Conservation (phyloP, 1,140 invertebrate species). For the Brachionus sp. region DNA sequence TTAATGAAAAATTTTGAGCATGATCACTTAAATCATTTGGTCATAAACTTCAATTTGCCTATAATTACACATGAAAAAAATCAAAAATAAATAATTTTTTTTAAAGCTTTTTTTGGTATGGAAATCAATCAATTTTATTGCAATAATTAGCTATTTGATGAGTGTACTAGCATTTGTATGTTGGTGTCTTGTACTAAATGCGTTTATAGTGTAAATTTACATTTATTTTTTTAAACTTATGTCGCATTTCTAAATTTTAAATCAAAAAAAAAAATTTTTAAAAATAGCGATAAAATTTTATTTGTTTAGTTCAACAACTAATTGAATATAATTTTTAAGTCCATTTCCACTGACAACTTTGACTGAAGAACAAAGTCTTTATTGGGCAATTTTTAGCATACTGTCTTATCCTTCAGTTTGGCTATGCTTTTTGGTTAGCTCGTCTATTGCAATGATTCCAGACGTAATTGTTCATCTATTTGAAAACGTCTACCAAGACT, state of each 20-base stretch:
- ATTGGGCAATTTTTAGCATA: slow-evolving; percentile 65
- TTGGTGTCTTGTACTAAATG: neutral
- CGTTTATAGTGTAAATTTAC: slow-evolving; percentile 33
- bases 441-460: slow-evolving; percentile 65
- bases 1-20: too few species aligned
- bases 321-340: neutral
- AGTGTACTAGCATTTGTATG: neutral
- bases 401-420: slow-evolving; percentile 64
- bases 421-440: slow-evolving; percentile 63
- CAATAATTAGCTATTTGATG: neutral
- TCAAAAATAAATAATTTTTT: neutral
- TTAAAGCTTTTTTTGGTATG: neutral
- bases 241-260: neutral
- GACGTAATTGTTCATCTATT: slow-evolving; percentile 58
- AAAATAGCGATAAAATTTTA: neutral
- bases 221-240: neutral
- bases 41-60: too few species aligned
- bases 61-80: too few species aligned
- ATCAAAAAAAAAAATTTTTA: neutral
- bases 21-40: too few species aligned
- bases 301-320: neutral
- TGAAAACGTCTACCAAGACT: slow-evolving; percentile 46
- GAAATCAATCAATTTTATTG: neutral
- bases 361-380: slow-evolving; percentile 59
- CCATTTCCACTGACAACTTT: slow-evolving; percentile 44